Base-by-base conservation (phyloP, 1,140 invertebrate genomes). In the Calephelis nemesis region DNA sequence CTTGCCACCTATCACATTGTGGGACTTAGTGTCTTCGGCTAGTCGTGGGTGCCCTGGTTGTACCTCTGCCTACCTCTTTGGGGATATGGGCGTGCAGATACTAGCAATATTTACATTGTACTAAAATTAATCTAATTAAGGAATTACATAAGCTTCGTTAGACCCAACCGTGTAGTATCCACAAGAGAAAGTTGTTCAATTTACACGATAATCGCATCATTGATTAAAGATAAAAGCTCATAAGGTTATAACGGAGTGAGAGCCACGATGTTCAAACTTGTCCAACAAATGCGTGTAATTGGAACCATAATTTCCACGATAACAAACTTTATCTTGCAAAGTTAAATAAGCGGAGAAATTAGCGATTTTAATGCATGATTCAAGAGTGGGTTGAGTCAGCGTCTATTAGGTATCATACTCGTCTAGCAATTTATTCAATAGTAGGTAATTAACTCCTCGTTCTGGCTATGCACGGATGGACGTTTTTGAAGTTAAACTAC, bases 201-300 rank as follows among this genome's bases (percentile, higher is more conserved):
- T 66, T 66, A 39, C 49, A 45, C 50, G 39, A 49, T 79, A 72
- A 71, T 74, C 70, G 64, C 10, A 67, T 19, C 67, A 67, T 71
- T 71, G 58, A 74, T 71, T 62, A 11, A 52, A 73, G 71, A 79
- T 79, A 77, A 74, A 79, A 79, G 73, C 73, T 74, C 71, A 73
- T 67, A 76, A 71, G 67, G 65, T 73, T 75, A 65, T 71, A 76
- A 71, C 73, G 70, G 73, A 71, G 74, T 72, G 68, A 71, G 63
- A 72, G 52, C 67, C 58, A 54, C 50, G 68, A 66, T 63, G 49
- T 60, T 66, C 54, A 45, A 74, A 79, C 68, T 74, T 75, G 64
- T 73, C 69, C 60, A 74, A 66, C 68, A 71, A 73, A 63, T 67
- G 69, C 52, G 64, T 67, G 70, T 74, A 74, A 77, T 77, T 71